These are phyloP conservation scores for Gryllus longicercus DNA, from an alignment of 2,888 invertebrate genomes.

Conservation along the genomic window DNA sequence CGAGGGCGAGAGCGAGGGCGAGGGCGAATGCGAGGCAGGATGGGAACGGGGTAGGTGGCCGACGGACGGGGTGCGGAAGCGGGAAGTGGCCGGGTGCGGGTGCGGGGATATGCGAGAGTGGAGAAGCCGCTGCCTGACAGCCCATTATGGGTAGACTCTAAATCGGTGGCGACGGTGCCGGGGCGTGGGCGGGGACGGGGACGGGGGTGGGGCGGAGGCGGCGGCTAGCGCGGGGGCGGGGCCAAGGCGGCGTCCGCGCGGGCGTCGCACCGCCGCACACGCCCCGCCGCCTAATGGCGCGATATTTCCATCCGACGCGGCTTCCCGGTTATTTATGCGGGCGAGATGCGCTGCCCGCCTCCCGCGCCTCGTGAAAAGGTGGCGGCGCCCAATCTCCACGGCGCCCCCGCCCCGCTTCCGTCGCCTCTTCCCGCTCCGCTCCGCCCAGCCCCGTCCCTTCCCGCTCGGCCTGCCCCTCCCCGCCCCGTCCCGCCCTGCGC, in stretches of 20 bases:
- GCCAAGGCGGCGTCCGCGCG: not conserved
- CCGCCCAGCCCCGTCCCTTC: not conserved
- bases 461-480: not conserved
- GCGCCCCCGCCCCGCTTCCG: not conserved
- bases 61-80: too few relatives aligned
- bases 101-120: too few relatives aligned
- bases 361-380: not conserved
- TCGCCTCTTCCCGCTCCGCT: not conserved
- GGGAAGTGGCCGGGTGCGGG: too few relatives aligned
- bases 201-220: not conserved
- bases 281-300: not conserved
- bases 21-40: not conserved
- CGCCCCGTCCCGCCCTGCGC: not conserved
- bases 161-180: not conserved
- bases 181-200: not conserved
- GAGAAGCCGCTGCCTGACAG: not conserved
- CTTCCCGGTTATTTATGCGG: not conserved
- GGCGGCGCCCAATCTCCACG: not conserved
- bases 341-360: not conserved
- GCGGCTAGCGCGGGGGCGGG: not conserved
- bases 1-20: not conserved
- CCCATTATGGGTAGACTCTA: not conserved
- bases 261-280: not conserved
- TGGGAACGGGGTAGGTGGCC: not conserved
- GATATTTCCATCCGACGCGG: not conserved